Percentiles rank a stretch among this genome's conserved stretches.
Conservation (phyloP, 2,888 invertebrate species). For the Unio pictorum region DNA sequence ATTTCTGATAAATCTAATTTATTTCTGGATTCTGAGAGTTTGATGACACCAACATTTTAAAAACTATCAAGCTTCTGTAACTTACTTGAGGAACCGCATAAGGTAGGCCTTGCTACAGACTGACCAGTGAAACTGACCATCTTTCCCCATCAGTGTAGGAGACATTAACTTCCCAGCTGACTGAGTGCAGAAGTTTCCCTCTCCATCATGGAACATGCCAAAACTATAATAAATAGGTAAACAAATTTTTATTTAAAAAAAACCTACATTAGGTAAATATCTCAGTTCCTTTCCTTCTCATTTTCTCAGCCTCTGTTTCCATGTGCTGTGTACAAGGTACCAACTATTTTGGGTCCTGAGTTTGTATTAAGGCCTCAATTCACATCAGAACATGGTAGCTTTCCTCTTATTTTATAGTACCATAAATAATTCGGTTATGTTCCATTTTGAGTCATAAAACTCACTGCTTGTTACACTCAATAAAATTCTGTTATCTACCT, state of each 20-base stretch:
- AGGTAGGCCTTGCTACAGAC: slow-evolving; percentile 64
- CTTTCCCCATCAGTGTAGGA: slow-evolving; percentile 59
- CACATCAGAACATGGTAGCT: too few species aligned
- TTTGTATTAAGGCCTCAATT: too few species aligned
- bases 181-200: slow-evolving; percentile 61
- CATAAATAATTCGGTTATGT: too few species aligned
- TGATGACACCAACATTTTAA: too few species aligned
- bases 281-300: not conserved
- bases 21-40: not conserved
- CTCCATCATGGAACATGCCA: slow-evolving; percentile 68
- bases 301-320: too few species aligned
- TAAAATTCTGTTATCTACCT: too few species aligned
- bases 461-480: too few species aligned
- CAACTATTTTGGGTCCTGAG: too few species aligned
- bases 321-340: too few species aligned
- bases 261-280: not conserved
- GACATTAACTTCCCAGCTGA: slow-evolving; percentile 65
- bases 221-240: slow-evolving; percentile 46
- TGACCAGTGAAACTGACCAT: slow-evolving; percentile 65
- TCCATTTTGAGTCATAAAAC: too few species aligned
- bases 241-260: not conserved
- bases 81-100: slow-evolving; percentile 64
- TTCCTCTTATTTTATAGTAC: too few species aligned
- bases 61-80: slow-evolving; percentile 1
- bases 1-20: too few species aligned